A percentile compares a stretch with the other conserved stretches of the same genome.
Evolutionary conservation across 2,797 vertebrate species (phyloP).

Genomic region (Chrysocyon brachyurus): DNA sequence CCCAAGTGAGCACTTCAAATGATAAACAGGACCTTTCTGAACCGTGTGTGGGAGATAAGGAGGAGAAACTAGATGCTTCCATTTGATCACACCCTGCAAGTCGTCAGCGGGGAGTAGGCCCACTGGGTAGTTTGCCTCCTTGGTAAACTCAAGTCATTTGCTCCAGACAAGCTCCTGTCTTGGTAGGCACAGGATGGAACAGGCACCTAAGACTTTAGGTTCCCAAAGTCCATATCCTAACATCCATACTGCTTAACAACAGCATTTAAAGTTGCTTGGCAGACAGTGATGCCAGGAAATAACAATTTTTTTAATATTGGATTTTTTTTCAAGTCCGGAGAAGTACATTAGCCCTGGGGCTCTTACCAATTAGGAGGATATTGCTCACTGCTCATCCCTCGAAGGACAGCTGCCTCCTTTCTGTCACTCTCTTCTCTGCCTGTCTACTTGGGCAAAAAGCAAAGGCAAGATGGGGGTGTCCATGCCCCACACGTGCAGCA

Average conservation of each 20-base stretch:
- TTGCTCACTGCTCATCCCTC: accelerated
- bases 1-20: background rate
- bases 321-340: background rate
- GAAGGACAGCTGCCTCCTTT: accelerated
- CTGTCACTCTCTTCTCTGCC: background rate
- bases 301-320: background rate
- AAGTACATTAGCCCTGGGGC: background rate
- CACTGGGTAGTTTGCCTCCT: background rate
- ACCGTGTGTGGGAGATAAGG: accelerated
- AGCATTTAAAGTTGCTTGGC: background rate
- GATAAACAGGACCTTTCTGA: background rate
- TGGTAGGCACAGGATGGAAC: background rate
- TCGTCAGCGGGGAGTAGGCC: background rate
- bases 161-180: background rate
- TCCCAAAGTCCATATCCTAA: background rate
- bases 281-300: background rate
- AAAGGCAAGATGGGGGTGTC: accelerated
- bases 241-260: background rate
- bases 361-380: background rate
- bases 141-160: background rate
- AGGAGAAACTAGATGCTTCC: background rate
- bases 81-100: accelerated
- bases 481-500: accelerated
- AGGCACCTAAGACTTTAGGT: background rate
- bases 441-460: background rate